These are phyloP conservation scores for Chironomus striatipennis DNA, from an alignment of 1,140 invertebrate species.

Conservation along the genomic window DNA sequence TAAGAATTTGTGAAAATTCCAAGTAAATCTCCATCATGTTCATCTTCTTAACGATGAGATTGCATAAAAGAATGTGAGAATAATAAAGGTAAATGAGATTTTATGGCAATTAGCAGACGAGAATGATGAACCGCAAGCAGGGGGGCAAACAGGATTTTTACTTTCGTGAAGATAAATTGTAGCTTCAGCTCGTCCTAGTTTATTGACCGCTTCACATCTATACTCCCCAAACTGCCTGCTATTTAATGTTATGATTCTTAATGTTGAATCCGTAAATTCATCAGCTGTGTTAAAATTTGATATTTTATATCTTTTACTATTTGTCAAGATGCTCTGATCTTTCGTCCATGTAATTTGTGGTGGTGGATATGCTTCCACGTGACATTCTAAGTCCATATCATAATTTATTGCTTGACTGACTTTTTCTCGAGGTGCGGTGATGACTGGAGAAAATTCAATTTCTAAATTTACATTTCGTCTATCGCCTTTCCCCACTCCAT, in stretches of 20 bases:
- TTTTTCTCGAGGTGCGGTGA: conserved; percentile 57
- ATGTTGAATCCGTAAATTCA: conserved; percentile 68
- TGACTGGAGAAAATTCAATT: conserved; percentile 71
- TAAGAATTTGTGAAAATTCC: too few relatives aligned
- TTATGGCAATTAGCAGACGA: neutral
- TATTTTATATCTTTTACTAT: conserved; percentile 66
- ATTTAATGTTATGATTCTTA: conserved; percentile 67
- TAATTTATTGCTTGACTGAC: conserved; percentile 68
- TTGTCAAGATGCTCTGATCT: conserved; percentile 55
- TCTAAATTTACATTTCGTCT: conserved; percentile 66
- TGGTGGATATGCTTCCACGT: conserved; percentile 71
- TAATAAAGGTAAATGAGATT: neutral
- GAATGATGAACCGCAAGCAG: neutral
- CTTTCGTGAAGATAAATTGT: conserved; percentile 57
- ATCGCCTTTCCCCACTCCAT: conserved; percentile 66
- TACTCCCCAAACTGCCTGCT: conserved; percentile 70
- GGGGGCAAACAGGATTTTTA: neutral
- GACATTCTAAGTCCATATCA: conserved; percentile 72
- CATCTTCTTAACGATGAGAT: too few relatives aligned
- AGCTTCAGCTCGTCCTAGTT: conserved; percentile 57
- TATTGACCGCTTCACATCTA: conserved; percentile 65
- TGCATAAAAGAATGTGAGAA: too few relatives aligned
- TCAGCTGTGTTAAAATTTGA: conserved; percentile 69
- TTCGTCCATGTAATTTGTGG: conserved; percentile 69
- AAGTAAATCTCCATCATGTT: too few relatives aligned